These are phyloP conservation scores for Neria commutata DNA, from an alignment of 2,888 invertebrate species.

Conservation along the genomic window DNA sequence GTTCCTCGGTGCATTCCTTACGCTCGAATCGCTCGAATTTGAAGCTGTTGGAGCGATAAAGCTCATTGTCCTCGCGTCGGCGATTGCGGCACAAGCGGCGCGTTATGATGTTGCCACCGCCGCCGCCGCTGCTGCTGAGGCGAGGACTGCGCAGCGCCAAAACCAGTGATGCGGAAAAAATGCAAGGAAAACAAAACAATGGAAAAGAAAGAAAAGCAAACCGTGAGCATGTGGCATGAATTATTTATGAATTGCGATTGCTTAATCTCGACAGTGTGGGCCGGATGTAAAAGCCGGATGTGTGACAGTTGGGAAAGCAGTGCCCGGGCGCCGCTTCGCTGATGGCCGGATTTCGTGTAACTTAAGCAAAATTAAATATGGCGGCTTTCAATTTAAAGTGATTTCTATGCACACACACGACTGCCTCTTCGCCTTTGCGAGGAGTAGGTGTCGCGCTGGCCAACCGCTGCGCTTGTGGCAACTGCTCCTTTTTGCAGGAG, in stretches of 20 bases:
- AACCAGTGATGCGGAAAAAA: not conserved
- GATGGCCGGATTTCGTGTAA: too few relatives aligned
- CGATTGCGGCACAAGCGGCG: constrained; percentile 77
- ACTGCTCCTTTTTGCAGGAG: too few relatives aligned
- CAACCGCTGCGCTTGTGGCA: too few relatives aligned
- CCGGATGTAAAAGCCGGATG: too few relatives aligned
- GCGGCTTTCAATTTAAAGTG: too few relatives aligned
- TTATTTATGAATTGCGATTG: not conserved
- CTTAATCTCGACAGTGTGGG: too few relatives aligned
- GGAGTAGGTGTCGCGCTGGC: too few relatives aligned
- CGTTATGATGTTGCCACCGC: constrained; percentile 66
- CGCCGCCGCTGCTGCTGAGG: constrained; percentile 49
- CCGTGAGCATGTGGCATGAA: not conserved
- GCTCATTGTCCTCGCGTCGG: constrained; percentile 79
- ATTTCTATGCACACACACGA: too few relatives aligned
- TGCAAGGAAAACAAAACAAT: not conserved
- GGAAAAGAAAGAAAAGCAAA: constrained; percentile 4
- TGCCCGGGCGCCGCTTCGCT: too few relatives aligned
- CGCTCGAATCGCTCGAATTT: constrained; percentile 84
- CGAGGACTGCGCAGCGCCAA: constrained; percentile 47
- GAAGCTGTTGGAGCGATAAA: constrained; percentile 86
- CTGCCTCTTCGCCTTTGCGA: too few relatives aligned
- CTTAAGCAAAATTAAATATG: too few relatives aligned
- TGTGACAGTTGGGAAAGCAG: too few relatives aligned
- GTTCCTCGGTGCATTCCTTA: constrained; percentile 70